Evolutionary conservation across 2,888 invertebrate genomes (phyloP).

Genomic region (Lydus trimaculatus): DNA sequence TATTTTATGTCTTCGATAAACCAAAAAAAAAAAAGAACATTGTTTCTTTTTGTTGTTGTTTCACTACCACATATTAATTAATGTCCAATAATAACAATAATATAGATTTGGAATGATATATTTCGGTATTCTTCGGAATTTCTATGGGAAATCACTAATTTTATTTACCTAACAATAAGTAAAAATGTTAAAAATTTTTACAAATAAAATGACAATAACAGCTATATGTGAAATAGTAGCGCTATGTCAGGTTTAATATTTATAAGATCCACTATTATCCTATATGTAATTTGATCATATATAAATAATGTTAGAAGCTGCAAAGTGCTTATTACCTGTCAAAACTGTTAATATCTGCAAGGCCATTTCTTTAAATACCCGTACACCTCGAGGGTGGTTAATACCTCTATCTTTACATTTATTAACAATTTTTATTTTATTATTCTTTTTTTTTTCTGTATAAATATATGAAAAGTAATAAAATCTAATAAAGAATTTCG

Average conservation of each 20-base stretch:
- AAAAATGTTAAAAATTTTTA: not conserved
- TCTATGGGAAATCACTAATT: not conserved
- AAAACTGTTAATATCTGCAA: constrained; percentile 50
- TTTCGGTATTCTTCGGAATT: not conserved
- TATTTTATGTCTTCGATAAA: not conserved
- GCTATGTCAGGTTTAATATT: not conserved
- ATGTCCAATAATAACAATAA: not conserved
- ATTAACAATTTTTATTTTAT: not conserved
- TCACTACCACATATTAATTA: not conserved
- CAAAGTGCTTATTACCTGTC: constrained; percentile 51
- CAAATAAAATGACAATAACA: not conserved
- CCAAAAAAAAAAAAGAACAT: not conserved
- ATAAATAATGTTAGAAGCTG: constrained; percentile 49
- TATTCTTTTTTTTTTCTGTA: not conserved
- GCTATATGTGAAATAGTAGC: not conserved
- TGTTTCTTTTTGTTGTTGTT: not conserved
- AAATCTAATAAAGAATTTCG: constrained; percentile 4
- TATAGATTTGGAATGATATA: not conserved
- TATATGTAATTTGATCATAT: constrained; percentile 48
- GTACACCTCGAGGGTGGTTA: constrained; percentile 40
- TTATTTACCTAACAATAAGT: not conserved
- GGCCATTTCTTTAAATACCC: constrained; percentile 40
- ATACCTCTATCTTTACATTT: constrained; percentile 21
- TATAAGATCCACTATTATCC: constrained; percentile 9
- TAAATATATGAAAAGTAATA: not conserved